A percentile compares a stretch with the other conserved stretches of the same genome.
Conservation (phyloP, 2,888 invertebrate species). For the Congeria kusceri region DNA sequence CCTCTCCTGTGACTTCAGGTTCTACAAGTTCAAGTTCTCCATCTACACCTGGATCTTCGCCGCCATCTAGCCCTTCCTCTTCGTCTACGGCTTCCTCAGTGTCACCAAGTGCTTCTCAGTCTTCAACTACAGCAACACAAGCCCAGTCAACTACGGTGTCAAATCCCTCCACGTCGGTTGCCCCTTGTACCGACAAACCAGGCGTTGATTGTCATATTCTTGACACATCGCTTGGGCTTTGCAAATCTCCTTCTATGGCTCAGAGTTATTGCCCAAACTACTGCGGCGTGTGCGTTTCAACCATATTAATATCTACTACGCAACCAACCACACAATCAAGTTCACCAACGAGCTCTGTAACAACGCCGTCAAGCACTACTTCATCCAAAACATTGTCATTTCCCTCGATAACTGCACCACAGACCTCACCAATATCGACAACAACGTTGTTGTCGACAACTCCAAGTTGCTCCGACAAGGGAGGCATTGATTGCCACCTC, state of each 20-base stretch:
- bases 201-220: slow-evolving; percentile 22
- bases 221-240: slow-evolving; percentile 1
- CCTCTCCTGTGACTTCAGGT: background rate
- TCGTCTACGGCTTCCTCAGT: slow-evolving; percentile 14
- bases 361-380: background rate
- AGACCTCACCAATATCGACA: background rate
- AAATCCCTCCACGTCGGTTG: slow-evolving; percentile 3
- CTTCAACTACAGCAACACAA: background rate
- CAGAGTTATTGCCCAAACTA: slow-evolving; percentile 23
- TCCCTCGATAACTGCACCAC: background rate
- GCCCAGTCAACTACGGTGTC: background rate
- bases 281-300: slow-evolving; percentile 22
- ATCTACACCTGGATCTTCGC: background rate
- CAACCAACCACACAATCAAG: background rate
- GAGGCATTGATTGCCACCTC: slow-evolving; percentile 13
- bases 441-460: background rate
- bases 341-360: background rate
- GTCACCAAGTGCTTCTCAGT: background rate
- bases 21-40: too few relatives aligned
- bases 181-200: slow-evolving; percentile 15
- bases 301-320: background rate
- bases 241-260: slow-evolving; percentile 6
- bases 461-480: slow-evolving; percentile 2
- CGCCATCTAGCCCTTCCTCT: background rate
- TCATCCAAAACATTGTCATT: background rate